Evolutionary conservation across 2,113 vertebrate genomes (phyloP).

Genomic region (Hyperopisus bebe): DNA sequence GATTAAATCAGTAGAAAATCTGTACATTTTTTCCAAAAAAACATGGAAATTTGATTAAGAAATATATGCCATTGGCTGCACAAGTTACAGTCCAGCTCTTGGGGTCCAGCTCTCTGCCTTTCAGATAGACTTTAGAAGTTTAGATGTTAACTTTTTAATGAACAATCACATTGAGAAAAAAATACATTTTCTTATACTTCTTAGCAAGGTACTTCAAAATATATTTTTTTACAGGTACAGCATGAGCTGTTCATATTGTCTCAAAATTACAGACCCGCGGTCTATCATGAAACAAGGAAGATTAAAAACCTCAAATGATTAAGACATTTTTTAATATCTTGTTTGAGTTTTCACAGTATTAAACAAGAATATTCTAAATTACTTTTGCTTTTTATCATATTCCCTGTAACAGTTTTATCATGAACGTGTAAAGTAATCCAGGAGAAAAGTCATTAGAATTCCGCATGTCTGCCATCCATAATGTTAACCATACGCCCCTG

Average conservation of each 20-base stretch:
- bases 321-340: background rate
- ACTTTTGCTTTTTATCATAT: background rate
- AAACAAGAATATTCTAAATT: background rate
- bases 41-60: background rate
- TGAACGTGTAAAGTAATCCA: background rate
- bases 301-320: background rate
- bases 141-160: background rate
- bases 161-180: background rate
- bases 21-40: background rate
- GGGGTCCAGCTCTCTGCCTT: background rate
- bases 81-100: background rate
- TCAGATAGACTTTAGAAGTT: background rate
- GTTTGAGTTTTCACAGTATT: background rate
- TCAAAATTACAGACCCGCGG: background rate
- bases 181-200: background rate
- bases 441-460: background rate
- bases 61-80: background rate
- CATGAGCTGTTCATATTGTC: background rate
- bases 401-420: slow-evolving; percentile 10
- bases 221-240: background rate
- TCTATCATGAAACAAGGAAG: background rate
- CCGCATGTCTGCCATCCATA: background rate
- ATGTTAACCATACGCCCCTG: slow-evolving; percentile 17
- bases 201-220: background rate
- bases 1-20: background rate